Conservation (phyloP, 2,113 vertebrate species). For the Larimichthys crocea region DNA sequence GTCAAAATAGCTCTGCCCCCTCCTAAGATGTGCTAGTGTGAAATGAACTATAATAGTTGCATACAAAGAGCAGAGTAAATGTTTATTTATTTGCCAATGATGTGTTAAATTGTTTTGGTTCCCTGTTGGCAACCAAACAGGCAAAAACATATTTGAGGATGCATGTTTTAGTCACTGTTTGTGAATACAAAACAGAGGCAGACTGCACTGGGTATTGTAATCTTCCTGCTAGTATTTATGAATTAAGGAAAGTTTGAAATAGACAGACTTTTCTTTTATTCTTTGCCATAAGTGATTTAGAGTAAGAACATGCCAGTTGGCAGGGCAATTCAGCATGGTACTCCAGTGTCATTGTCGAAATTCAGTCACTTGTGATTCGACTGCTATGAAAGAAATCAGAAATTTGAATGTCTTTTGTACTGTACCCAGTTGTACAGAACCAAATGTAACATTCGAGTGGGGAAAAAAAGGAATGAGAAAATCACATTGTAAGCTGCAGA, state of each 20-base stretch:
- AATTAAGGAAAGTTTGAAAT: slow-evolving; percentile 17
- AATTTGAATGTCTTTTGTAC: not conserved
- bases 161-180: slow-evolving; percentile 7
- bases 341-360: not conserved
- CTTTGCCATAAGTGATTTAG: slow-evolving; percentile 10
- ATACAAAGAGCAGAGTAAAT: slow-evolving; percentile 13
- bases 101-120: slow-evolving; percentile 36
- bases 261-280: slow-evolving; percentile 21
- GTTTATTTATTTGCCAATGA: slow-evolving; percentile 24
- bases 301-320: slow-evolving; percentile 14
- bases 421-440: not conserved
- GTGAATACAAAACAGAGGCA: slow-evolving; percentile 26
- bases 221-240: not conserved
- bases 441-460: not conserved
- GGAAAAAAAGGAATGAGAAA: not conserved
- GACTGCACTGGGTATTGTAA: slow-evolving; percentile 14
- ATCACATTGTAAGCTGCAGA: not conserved
- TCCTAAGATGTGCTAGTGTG: slow-evolving; percentile 7
- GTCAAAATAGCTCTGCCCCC: slow-evolving; percentile 16
- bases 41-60: slow-evolving; percentile 33
- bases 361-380: not conserved
- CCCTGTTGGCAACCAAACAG: slow-evolving; percentile 1
- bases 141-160: slow-evolving; percentile 16
- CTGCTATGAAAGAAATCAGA: not conserved
- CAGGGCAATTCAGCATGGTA: not conserved